These are phyloP conservation scores for Galleria mellonella DNA, from an alignment of 1,140 invertebrate species.

Conservation along the genomic window DNA sequence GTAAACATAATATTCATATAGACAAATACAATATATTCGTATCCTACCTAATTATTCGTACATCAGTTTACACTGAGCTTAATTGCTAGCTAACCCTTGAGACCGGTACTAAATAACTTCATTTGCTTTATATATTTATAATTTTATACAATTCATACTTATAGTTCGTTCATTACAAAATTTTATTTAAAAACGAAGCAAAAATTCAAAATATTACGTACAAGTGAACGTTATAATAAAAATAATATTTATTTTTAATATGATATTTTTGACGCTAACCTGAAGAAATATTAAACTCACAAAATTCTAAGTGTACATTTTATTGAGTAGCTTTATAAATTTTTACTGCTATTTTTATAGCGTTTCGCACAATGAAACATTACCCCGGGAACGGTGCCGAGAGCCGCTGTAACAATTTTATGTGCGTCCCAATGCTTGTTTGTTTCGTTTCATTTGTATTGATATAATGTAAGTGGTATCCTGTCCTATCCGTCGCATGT, in stretches of 20 bases:
- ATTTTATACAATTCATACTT: too few species aligned
- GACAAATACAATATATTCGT: too few species aligned
- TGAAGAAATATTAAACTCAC: slow-evolving; percentile 22
- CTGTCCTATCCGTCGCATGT: too few species aligned
- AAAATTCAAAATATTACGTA: not conserved
- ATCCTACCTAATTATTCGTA: too few species aligned
- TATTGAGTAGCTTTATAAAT: slow-evolving; percentile 41
- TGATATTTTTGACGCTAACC: slow-evolving; percentile 14
- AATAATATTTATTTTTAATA: not conserved
- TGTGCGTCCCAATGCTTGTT: slow-evolving; percentile 21
- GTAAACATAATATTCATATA: too few species aligned
- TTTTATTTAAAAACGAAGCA: too few species aligned
- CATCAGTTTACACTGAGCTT: too few species aligned
- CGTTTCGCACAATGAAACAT: slow-evolving; percentile 43
- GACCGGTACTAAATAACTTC: too few species aligned
- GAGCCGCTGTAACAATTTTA: slow-evolving; percentile 24
- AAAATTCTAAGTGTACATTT: slow-evolving; percentile 35
- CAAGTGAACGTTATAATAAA: not conserved
- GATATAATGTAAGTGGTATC: not conserved
- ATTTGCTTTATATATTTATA: too few species aligned
- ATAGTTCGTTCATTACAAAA: too few species aligned
- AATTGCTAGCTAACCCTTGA: too few species aligned
- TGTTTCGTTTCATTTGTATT: slow-evolving; percentile 10
- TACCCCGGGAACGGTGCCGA: slow-evolving; percentile 11
- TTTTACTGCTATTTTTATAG: slow-evolving; percentile 40